Percentiles rank a stretch among this genome's conserved stretches.
These are phyloP conservation scores for Capreolus pygargus DNA, from an alignment of 2,113 vertebrate genomes.

Conservation along the genomic window DNA sequence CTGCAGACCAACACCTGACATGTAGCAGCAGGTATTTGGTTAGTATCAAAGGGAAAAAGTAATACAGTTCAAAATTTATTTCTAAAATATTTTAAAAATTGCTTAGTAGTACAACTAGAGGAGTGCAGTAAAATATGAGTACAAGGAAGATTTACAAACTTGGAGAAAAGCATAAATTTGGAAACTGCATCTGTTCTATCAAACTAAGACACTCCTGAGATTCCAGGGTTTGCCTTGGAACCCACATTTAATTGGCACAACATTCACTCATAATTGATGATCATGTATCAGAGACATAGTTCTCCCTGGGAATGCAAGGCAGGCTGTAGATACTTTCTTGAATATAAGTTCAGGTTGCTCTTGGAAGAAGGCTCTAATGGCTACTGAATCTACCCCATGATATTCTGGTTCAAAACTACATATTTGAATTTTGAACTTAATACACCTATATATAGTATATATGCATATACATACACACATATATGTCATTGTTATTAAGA, in stretches of 20 bases:
- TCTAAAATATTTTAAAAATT: background rate
- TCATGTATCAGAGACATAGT: background rate
- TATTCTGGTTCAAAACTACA: background rate
- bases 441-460: background rate
- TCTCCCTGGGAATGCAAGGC: background rate
- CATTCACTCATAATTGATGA: background rate
- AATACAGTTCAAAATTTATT: background rate
- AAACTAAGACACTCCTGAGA: background rate
- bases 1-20: background rate
- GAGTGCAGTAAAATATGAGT: background rate
- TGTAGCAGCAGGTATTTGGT: background rate
- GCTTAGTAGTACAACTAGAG: background rate
- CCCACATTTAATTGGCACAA: background rate
- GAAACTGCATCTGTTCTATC: background rate
- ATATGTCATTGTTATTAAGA: background rate
- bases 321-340: background rate
- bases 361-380: background rate
- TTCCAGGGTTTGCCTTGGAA: background rate
- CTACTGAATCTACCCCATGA: background rate
- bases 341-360: background rate
- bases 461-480: background rate
- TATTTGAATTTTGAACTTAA: background rate
- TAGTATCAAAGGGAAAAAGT: background rate
- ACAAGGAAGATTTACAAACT: background rate
- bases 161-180: background rate